Evolutionary conservation across 2,888 invertebrate species (phyloP).

Genomic region (Lamproptera curius): DNA sequence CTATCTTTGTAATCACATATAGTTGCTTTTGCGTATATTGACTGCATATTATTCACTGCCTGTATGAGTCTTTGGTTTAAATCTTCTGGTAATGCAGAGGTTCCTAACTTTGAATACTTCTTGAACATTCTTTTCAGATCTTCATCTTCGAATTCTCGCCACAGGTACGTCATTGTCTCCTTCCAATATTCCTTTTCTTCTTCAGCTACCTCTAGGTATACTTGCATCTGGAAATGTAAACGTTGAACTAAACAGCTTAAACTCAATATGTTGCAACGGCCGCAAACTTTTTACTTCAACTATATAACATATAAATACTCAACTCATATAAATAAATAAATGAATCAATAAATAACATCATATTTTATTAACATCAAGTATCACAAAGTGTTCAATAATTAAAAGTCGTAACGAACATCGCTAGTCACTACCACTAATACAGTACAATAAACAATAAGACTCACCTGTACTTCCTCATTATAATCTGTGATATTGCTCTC

Average conservation of each 20-base stretch:
- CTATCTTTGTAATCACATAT: constrained; percentile 83
- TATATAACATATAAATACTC: no score
- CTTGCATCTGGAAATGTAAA: constrained; percentile 46
- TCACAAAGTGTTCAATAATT: no score
- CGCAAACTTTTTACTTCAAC: no score
- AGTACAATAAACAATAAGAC: background rate
- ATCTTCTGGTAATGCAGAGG: constrained; percentile 85
- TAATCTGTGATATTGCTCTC: constrained; percentile 84
- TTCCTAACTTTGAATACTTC: constrained; percentile 83
- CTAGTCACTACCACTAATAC: no score
- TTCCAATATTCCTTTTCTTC: constrained; percentile 82
- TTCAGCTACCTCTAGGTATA: constrained; percentile 60
- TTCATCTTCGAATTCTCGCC: constrained; percentile 83
- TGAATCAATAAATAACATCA: no score
- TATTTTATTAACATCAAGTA: no score
- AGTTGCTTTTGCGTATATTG: constrained; percentile 86
- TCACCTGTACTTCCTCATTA: constrained; percentile 76
- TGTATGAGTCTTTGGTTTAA: constrained; percentile 79
- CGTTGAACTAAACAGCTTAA: no score
- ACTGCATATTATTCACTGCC: constrained; percentile 83
- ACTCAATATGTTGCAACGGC: no score
- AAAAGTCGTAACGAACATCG: no score
- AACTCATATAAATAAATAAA: no score
- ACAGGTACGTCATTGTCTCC: constrained; percentile 83
- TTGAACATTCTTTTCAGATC: constrained; percentile 86